Evolutionary conservation across 2,888 invertebrate genomes (phyloP).

Genomic region (Byasa hedistus): DNA sequence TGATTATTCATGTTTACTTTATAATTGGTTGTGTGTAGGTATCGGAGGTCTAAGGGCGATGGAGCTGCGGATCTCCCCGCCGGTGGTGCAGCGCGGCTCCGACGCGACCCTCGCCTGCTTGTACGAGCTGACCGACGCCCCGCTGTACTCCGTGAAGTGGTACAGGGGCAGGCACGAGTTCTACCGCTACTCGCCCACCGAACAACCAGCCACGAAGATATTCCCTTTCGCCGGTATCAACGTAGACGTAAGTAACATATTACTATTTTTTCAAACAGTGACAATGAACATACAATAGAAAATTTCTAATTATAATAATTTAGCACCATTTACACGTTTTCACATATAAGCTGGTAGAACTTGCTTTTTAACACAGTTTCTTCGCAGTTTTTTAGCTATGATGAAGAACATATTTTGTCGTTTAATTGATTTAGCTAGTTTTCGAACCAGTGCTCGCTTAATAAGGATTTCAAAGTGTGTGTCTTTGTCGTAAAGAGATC

Average conservation of each 20-base stretch:
- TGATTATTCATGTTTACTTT: background rate
- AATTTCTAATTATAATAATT: too few species aligned
- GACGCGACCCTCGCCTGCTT: slow-evolving; percentile 81
- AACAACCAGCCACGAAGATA: slow-evolving; percentile 82
- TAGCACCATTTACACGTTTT: too few species aligned
- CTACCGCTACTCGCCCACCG: slow-evolving; percentile 83
- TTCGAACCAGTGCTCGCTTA: too few species aligned
- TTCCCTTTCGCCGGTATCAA: slow-evolving; percentile 83
- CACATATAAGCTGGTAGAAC: too few species aligned
- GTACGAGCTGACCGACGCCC: slow-evolving; percentile 83
- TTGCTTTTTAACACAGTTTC: too few species aligned
- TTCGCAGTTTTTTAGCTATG: too few species aligned
- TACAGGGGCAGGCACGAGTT: slow-evolving; percentile 85
- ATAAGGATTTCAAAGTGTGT: too few species aligned
- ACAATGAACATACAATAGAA: too few species aligned
- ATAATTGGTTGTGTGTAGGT: slow-evolving; percentile 42
- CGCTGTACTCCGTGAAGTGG: slow-evolving; percentile 85
- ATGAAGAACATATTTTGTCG: too few species aligned
- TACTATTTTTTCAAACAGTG: background rate
- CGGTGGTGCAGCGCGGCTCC: slow-evolving; percentile 81
- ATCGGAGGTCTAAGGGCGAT: slow-evolving; percentile 76
- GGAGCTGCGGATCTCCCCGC: slow-evolving; percentile 80
- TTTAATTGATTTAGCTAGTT: too few species aligned
- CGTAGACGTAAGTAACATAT: slow-evolving; percentile 81
- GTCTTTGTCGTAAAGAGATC: too few species aligned